Evolutionary conservation across 2,113 vertebrate species (phyloP), one percentile per base, ranked within the genome.

Genomic region (Callopanchax toddi): DNA sequence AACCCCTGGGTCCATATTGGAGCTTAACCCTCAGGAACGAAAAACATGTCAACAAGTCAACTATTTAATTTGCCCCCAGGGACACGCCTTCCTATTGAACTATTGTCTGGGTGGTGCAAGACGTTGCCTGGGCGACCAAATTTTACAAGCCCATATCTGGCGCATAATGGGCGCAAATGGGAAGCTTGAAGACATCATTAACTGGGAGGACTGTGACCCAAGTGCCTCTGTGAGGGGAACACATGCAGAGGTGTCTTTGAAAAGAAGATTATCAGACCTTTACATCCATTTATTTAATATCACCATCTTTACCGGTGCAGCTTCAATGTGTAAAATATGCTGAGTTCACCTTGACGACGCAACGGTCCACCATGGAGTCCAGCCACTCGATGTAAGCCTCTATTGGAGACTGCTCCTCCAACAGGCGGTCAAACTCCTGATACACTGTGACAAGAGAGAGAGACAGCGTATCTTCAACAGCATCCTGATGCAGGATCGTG

Each of bases 351-450:
- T 96, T 97, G 61, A 99, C 94, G 13, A 99, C 97, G 22, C 97
- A 99, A 79, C 96, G 94, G 87, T 98, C 96, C 89, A 96, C 97
- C 97, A 99, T 99, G 58, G 96, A 95, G 86, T 99, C 97, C 91
- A 99, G 88, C 97, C 97, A 99, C 79, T 98, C 97, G 0, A 97
- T 95, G 86, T 99, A 99, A 0, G 96, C 95, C 86, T 99, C 97
- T 0, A 98, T 99, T 17, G 96, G 96, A 10, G 96, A 98, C 82
- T 99, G 97, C 73, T 98, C 97, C 83, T 99, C 97, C 75, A 99
- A 67, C 8, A 99, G 93, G 67, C 95, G 95, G 83, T 99, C 97
- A 79, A 99, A 99, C 85, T 99, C 97, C 87, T 98, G 97, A 83
- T 99, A 99, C 72, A 99, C 97, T 99, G 89, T 9, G 32, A 43